A percentile compares a stretch with the other conserved stretches of the same genome.
Evolutionary conservation across 2,113 vertebrate species (phyloP).

Genomic region (Chloebia gouldiae): DNA sequence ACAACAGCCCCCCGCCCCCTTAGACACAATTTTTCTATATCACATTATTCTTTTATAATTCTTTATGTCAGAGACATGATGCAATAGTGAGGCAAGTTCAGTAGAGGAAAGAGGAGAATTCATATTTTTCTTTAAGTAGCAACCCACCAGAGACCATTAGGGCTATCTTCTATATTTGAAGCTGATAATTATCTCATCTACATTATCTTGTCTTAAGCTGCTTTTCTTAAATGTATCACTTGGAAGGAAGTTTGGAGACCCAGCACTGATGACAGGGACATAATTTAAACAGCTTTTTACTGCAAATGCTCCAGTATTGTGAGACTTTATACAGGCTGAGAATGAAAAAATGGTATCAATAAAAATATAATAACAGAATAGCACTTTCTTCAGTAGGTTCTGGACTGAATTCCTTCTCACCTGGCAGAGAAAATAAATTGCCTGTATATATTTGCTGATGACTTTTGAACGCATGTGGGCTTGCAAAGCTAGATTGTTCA

Average conservation of each 20-base stretch:
- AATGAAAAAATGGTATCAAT: not conserved
- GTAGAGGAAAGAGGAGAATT: not conserved
- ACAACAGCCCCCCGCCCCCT: accelerated
- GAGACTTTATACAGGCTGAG: not conserved
- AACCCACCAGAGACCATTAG: not conserved
- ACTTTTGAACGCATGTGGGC: accelerated
- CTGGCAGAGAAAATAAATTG: not conserved
- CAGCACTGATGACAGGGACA: not conserved
- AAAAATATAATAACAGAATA: not conserved
- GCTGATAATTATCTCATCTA: not conserved
- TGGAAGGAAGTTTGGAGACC: not conserved
- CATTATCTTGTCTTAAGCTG: not conserved
- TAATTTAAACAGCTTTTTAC: not conserved
- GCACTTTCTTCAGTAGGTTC: not conserved
- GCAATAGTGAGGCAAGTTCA: not conserved
- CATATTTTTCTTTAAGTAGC: not conserved
- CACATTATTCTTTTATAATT: no score
- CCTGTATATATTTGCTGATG: not conserved
- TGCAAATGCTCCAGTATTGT: not conserved
- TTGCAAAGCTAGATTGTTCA: not conserved
- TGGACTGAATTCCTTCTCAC: not conserved
- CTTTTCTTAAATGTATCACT: not conserved
- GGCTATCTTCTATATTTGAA: not conserved
- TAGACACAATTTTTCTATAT: not conserved
- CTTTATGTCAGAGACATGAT: not conserved